Percentiles rank a stretch among this genome's conserved stretches.
These are phyloP conservation scores for Drosophila pachea DNA, from an alignment of 1,140 invertebrate species.

Conservation along the genomic window DNA sequence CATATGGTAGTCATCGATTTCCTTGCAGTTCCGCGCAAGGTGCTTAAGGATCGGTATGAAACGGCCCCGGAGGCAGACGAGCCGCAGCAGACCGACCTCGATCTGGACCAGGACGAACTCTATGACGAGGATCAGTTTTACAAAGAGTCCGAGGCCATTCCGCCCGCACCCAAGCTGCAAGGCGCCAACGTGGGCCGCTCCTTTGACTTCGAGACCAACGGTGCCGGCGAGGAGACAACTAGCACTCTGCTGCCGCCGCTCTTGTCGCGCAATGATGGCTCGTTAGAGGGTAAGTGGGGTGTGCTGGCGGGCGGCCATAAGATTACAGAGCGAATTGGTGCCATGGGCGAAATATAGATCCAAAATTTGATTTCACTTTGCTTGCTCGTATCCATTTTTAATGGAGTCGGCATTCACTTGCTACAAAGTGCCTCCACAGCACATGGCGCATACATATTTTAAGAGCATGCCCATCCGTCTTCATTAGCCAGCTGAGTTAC, in stretches of 20 bases:
- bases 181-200: constrained; percentile 54
- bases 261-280: constrained; percentile 49
- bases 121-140: constrained; percentile 79
- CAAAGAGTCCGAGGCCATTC: constrained; percentile 71
- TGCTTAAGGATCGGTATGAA: constrained; percentile 88
- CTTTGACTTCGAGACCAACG: constrained; percentile 42
- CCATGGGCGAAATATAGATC: constrained; percentile 18
- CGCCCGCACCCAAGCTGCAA: constrained; percentile 67
- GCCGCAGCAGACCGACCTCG: constrained; percentile 78
- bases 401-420: constrained; percentile 19
- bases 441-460: constrained; percentile 48
- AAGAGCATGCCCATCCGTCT: constrained; percentile 52
- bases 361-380: constrained; percentile 28
- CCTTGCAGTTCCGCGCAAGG: constrained; percentile 87
- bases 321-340: background rate
- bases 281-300: constrained; percentile 56
- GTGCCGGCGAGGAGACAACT: constrained; percentile 29
- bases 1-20: background rate
- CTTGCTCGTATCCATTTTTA: constrained; percentile 17
- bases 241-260: constrained; percentile 59
- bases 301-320: background rate
- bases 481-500: constrained; percentile 43
- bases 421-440: constrained; percentile 30
- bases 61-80: constrained; percentile 86
- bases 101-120: constrained; percentile 79